These are phyloP conservation scores for Oasisia sp. DNA, from an alignment of 2,888 invertebrate species.

Conservation along the genomic window DNA sequence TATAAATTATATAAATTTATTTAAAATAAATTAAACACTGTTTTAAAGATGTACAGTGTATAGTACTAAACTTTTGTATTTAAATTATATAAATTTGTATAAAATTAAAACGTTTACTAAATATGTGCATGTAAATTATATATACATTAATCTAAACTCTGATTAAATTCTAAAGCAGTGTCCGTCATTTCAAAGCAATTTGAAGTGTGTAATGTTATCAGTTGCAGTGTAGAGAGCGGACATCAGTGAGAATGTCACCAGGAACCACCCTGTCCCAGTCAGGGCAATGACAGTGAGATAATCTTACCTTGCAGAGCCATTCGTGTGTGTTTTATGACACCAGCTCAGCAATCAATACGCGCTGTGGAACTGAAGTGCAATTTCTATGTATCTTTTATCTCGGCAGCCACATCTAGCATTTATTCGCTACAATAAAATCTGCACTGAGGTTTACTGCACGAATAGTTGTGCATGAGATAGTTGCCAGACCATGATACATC, in stretches of 20 bases:
- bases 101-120: too few relatives aligned
- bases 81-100: too few relatives aligned
- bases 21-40: too few relatives aligned
- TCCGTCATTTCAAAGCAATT: too few relatives aligned
- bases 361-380: background rate
- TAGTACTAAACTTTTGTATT: too few relatives aligned
- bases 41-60: too few relatives aligned
- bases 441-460: background rate
- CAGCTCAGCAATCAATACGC: background rate
- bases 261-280: background rate
- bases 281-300: background rate
- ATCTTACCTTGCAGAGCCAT: background rate
- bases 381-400: background rate
- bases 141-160: too few relatives aligned
- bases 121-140: too few relatives aligned
- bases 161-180: too few relatives aligned
- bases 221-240: background rate
- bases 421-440: conserved; percentile 10
- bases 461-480: background rate
- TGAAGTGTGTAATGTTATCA: too few relatives aligned
- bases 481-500: background rate
- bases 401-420: background rate
- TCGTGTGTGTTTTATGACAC: background rate
- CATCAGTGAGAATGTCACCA: background rate
- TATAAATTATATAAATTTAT: too few relatives aligned